Evolutionary conservation across 2,888 invertebrate genomes (phyloP).

Genomic region (Hedychridium roseum): DNA sequence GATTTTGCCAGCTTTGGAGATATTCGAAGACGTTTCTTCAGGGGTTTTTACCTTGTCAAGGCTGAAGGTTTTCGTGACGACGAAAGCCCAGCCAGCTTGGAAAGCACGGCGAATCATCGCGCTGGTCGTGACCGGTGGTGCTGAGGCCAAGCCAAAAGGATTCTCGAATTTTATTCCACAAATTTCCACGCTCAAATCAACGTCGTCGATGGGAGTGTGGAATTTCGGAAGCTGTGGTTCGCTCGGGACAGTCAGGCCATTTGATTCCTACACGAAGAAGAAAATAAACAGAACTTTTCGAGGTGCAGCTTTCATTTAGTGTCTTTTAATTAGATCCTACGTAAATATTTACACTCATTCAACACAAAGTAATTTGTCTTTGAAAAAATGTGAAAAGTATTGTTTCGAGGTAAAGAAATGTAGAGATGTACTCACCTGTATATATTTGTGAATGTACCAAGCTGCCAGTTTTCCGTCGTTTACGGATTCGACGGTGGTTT

Average conservation of each 20-base stretch:
- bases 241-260: slow-evolving; percentile 69
- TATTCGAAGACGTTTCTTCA: no score
- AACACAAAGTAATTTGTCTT: no score
- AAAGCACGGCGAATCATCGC: slow-evolving; percentile 96
- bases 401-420: no score
- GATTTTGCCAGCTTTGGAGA: no score
- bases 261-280: slow-evolving; percentile 46
- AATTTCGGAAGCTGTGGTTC: slow-evolving; percentile 88
- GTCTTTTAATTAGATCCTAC: no score
- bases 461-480: slow-evolving; percentile 98
- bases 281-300: no score
- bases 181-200: slow-evolving; percentile 91
- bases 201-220: slow-evolving; percentile 90
- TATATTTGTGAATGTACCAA: slow-evolving; percentile 91
- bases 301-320: no score
- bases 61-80: slow-evolving; percentile 96
- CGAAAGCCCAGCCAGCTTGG: slow-evolving; percentile 96
- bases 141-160: slow-evolving; percentile 97
- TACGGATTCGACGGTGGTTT: slow-evolving; percentile 97
- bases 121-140: slow-evolving; percentile 93
- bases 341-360: no score
- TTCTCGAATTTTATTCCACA: slow-evolving; percentile 95
- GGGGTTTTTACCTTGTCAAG: slow-evolving; percentile 88
- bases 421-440: slow-evolving; percentile 73
- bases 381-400: no score